Evolutionary conservation across 2,797 vertebrate genomes (phyloP).

Genomic region (Darevskia nairensis): DNA sequence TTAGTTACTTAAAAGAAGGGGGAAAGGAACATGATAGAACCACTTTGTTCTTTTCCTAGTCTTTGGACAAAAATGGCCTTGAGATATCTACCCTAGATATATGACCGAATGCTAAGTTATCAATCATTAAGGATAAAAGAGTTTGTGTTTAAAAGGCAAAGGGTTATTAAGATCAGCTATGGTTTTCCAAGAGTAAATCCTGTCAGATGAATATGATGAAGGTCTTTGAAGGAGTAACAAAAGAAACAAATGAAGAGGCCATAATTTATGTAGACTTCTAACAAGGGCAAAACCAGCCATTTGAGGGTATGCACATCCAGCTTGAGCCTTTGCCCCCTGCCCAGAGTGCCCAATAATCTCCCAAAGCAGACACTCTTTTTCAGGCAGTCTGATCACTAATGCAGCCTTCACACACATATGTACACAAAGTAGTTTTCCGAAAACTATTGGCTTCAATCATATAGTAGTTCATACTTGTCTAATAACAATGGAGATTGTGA

Average conservation of each 20-base stretch:
- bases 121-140: slow-evolving; percentile 75
- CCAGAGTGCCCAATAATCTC: slow-evolving; percentile 73
- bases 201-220: slow-evolving; percentile 68
- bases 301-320: slow-evolving; percentile 72
- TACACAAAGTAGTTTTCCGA: slow-evolving; percentile 63
- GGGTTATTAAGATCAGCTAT: slow-evolving; percentile 74
- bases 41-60: slow-evolving; percentile 68
- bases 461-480: not conserved
- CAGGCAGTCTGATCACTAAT: slow-evolving; percentile 71
- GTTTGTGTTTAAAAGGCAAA: slow-evolving; percentile 69
- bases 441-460: not conserved
- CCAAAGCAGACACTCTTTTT: slow-evolving; percentile 60
- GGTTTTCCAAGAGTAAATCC: slow-evolving; percentile 75
- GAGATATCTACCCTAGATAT: slow-evolving; percentile 72
- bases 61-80: slow-evolving; percentile 67
- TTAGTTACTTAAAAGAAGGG: slow-evolving; percentile 22
- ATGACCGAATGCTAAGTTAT: slow-evolving; percentile 73
- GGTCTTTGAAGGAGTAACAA: slow-evolving; percentile 77
- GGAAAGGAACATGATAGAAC: slow-evolving; percentile 1
- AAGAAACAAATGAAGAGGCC: slow-evolving; percentile 74
- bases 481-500: not conserved
- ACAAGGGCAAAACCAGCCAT: slow-evolving; percentile 67
- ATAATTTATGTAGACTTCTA: slow-evolving; percentile 76
- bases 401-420: slow-evolving; percentile 70
- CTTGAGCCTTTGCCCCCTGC: slow-evolving; percentile 71